Base-by-base conservation (phyloP, 2,113 vertebrate species). In the Hippocampus comes region DNA sequence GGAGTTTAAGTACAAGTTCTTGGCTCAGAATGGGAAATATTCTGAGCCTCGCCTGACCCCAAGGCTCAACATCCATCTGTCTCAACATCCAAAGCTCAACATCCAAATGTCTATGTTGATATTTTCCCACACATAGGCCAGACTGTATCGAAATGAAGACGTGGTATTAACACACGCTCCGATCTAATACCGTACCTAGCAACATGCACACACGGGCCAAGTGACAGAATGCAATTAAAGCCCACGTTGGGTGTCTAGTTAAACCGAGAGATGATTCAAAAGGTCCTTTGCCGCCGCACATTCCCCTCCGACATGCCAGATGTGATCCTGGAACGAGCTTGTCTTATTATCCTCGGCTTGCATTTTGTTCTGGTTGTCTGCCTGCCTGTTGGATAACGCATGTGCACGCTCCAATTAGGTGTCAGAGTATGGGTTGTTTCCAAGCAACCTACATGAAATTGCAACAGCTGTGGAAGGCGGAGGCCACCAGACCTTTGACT, bases 391-490 rank as follows among this genome's bases (percentile, higher is more conserved):
- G 77, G 70, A 74, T 70, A 25, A 51, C 67, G 57, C 63, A 63
- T 56, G 25, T 0, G 17, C 78, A 34, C 46, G 12, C 77, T 75
- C 79, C 84, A 85, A 84, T 89, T 84, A 86, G 67, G 72, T 65
- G 57, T 71, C 76, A 74, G 77, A 82, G 83, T 83, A 79, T 82
- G 84, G 83, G 83, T 86, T 82, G 88, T 89, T 90, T 91, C 87
- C 86, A 88, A 84, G 87, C 90, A 91, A 89, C 87, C 83, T 77
- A 79, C 83, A 89, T 88, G 71, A 82, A 74, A 72, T 65, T 57
- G 67, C 65, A 42, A 46, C n/a, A 30, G 78, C 83, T 84, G 72
- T 8, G 70, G 83, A 81, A 78, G 79, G 80, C 81, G 72, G 4
- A 0, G 42, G 49, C 67, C 83, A 77, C 82, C 79, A 83, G 84